These are phyloP conservation scores for Aphelocoma californica DNA, from an alignment of 2,797 vertebrate genomes.

Conservation along the genomic window DNA sequence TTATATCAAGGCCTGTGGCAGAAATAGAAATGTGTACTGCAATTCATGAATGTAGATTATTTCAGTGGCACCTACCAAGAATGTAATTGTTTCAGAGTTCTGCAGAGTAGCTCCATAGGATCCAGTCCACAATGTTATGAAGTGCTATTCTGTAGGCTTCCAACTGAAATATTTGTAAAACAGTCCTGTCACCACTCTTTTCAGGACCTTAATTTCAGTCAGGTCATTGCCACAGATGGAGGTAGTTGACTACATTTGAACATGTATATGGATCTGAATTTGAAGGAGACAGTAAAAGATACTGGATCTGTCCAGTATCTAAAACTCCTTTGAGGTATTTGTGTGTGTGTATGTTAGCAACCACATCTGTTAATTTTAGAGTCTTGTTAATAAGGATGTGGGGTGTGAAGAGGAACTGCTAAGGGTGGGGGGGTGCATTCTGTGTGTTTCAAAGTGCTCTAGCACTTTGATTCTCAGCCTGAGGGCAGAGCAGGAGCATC, in stretches of 20 bases:
- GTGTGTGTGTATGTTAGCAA: background rate
- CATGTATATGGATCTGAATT: background rate
- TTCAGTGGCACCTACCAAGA: background rate
- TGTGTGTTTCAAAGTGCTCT: background rate
- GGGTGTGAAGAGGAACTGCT: background rate
- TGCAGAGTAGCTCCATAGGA: background rate
- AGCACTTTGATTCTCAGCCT: background rate
- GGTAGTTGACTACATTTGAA: background rate
- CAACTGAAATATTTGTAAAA: background rate
- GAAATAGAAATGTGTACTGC: background rate
- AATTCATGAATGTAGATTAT: background rate
- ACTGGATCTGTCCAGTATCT: background rate
- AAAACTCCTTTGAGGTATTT: background rate
- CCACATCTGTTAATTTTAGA: background rate
- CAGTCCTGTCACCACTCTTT: background rate
- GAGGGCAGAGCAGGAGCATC: background rate
- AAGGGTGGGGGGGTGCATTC: background rate
- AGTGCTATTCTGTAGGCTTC: background rate
- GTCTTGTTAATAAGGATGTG: background rate
- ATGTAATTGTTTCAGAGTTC: background rate
- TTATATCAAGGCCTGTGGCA: background rate
- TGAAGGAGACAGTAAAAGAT: background rate
- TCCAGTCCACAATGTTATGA: background rate
- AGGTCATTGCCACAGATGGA: background rate
- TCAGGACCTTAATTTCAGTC: background rate